These are phyloP conservation scores for Megaustenia siamemsis DNA, from an alignment of 2,888 invertebrate species.

Conservation along the genomic window DNA sequence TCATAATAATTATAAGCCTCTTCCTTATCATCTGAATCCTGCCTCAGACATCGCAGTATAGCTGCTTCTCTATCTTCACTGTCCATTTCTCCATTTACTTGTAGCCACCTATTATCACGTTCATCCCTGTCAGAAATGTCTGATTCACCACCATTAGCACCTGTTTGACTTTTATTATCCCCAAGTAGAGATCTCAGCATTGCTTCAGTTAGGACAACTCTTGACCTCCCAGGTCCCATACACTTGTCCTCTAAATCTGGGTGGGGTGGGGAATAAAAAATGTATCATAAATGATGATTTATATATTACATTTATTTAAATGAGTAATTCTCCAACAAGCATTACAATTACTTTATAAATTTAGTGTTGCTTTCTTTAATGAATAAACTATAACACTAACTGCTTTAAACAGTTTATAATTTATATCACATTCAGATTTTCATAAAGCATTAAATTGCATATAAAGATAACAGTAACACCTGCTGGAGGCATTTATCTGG, in stretches of 20 bases:
- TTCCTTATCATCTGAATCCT: conserved; percentile 36
- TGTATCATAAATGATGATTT: conserved; percentile 6
- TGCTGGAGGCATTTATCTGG: too few relatives aligned
- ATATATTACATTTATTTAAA: not conserved
- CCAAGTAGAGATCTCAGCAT: conserved; percentile 24
- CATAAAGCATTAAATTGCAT: not conserved
- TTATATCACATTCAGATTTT: not conserved
- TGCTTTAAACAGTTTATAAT: too few relatives aligned
- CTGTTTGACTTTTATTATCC: not conserved
- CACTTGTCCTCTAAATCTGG: conserved; percentile 2
- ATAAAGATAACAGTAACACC: too few relatives aligned
- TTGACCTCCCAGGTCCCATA: not conserved
- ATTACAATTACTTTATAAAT: too few relatives aligned
- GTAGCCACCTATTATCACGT: not conserved
- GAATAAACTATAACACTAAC: not conserved
- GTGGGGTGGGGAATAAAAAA: too few relatives aligned
- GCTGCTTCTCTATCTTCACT: conserved; percentile 41
- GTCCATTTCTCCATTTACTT: conserved; percentile 12
- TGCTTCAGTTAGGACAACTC: conserved; percentile 17
- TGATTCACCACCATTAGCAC: not conserved
- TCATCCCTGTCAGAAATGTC: not conserved
- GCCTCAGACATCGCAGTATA: conserved; percentile 38
- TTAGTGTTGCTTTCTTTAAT: not conserved
- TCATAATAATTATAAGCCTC: conserved; percentile 19
- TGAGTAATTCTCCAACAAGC: too few relatives aligned